Percentiles rank a stretch among this genome's conserved stretches.
Evolutionary conservation across 64 coral and sea anemone genomes (phyloP).

Genomic region (Stichodactyla mertensii): DNA sequence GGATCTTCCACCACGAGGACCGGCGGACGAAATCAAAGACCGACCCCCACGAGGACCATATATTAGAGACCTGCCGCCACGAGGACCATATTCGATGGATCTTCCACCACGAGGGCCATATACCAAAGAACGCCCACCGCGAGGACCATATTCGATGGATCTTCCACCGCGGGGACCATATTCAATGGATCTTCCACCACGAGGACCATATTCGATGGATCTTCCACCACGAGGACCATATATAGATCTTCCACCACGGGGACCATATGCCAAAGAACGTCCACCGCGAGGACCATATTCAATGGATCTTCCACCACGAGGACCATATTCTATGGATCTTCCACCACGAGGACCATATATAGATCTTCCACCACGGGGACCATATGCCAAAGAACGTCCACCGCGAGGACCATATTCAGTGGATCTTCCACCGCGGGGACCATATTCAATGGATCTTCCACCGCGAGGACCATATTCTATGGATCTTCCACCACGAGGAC

Average conservation of each 20-base stretch:
- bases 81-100: conserved; percentile 16
- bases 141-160: conserved; percentile 38
- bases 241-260: no score
- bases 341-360: conserved; percentile 23
- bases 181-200: conserved; percentile 37
- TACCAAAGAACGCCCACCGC: conserved; percentile 40
- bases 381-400: conserved; percentile 12
- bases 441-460: conserved; percentile 8
- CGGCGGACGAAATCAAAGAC: neutral
- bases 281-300: no score
- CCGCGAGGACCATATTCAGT: conserved; percentile 28
- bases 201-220: no score
- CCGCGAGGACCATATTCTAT: conserved; percentile 8
- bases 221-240: conserved; percentile 13
- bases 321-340: conserved; percentile 22
- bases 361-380: conserved; percentile 45
- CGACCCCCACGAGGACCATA: conserved; percentile 38
- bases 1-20: conserved; percentile 39
- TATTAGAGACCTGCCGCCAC: conserved; percentile 37
- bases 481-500: conserved; percentile 43
- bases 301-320: conserved; percentile 27
- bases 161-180: conserved; percentile 44
- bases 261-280: no score
- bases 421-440: conserved; percentile 25
- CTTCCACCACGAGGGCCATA: conserved; percentile 30